Evolutionary conservation across 2,888 invertebrate genomes (phyloP), one percentile per base, ranked within the genome.

Genomic region (Drosophila mulleri): DNA sequence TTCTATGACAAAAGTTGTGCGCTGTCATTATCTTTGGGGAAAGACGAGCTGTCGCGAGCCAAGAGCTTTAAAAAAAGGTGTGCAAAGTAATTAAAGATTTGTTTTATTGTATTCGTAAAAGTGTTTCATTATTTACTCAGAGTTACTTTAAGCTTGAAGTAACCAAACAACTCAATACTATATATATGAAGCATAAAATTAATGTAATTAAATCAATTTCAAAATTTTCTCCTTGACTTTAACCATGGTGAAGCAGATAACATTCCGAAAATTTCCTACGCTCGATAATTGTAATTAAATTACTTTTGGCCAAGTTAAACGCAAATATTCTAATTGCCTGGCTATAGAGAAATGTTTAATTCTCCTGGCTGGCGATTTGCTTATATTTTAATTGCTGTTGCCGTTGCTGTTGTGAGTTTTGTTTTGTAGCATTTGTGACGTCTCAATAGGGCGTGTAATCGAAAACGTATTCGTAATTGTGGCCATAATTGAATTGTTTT

Each of bases 401-500:
- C 23, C 23, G 53, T 35, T 32, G 29, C 23, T 32, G 53, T 35
- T 41, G 26, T n/a, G 32, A 7, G n/a, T 23, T 32, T 44, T 44
- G 44, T 35, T 53, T 32, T 44, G n/a, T 35, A 23, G 6, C 39
- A 18, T n/a, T 67, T 50, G 62, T 66, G 54, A 63, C 77, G 66
- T 77, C 73, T 42, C 52, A 70, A 61, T 54, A 50, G 72, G 60
- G 68, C 75, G 60, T 74, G 71, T 76, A 81, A 83, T 78, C 62
- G 65, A 76, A 83, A 80, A 80, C 60, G 65, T 32, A 63, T 65
- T 53, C 54, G 48, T 62, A 35, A 57, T 68, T 76, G 67, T 62
- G 71, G 70, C 56, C 64, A 68, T 80, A 75, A 73, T 61, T 78
- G 64, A 70, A 72, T 75, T 75, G 67, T 76, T 75, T 69, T 83